These are phyloP conservation scores for Ptychoptera albimana DNA, from an alignment of 2,888 invertebrate genomes.

Conservation along the genomic window DNA sequence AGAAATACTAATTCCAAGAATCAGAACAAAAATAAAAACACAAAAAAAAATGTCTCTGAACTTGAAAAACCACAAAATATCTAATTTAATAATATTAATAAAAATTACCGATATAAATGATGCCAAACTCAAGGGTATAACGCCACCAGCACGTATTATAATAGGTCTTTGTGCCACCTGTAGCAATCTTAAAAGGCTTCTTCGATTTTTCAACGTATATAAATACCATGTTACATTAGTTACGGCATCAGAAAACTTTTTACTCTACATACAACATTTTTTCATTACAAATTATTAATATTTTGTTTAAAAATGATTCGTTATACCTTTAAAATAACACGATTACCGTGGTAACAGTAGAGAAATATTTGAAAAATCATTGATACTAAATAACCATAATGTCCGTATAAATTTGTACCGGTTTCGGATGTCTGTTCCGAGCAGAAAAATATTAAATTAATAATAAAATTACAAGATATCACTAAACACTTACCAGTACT, in stretches of 20 bases:
- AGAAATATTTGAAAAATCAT: conserved; percentile 1
- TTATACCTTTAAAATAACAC: neutral
- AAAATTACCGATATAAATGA: conserved; percentile 2
- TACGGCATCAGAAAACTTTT: neutral
- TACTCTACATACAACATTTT: neutral
- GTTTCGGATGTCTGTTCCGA: neutral
- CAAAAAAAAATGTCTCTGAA: too few species aligned
- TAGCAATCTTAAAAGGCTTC: neutral
- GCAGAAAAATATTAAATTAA: too few species aligned
- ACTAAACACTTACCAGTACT: neutral
- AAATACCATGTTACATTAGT: neutral
- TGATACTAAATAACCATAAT: neutral
- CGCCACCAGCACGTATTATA: conserved; percentile 1
- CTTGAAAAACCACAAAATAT: too few species aligned
- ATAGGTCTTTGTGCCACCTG: conserved; percentile 1
- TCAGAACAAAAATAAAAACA: too few species aligned
- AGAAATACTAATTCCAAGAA: too few species aligned
- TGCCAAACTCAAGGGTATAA: conserved; percentile 1
- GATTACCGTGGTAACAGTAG: conserved; percentile 1
- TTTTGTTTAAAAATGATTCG: neutral
- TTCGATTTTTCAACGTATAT: neutral
- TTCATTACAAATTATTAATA: neutral
- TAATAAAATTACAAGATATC: neutral
- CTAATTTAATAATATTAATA: too few species aligned
- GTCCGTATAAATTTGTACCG: neutral